Evolutionary conservation across 2,888 invertebrate species (phyloP).

Genomic region (Pristionchus maxplancki): DNA sequence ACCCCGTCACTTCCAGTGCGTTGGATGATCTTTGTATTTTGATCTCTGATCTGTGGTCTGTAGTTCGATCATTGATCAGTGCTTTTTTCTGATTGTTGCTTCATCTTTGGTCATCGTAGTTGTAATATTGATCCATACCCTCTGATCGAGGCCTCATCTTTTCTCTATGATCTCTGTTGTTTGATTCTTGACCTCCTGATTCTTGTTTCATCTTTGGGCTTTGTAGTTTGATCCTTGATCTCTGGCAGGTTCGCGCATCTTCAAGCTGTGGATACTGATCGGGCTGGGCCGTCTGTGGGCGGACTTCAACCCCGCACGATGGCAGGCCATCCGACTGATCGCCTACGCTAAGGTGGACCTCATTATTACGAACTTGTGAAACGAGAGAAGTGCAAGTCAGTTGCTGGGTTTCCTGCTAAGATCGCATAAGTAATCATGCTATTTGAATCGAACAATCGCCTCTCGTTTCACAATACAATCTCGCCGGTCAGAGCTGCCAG

Average conservation of each 20-base stretch:
- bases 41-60: neutral
- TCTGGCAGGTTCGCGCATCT: conserved; percentile 79
- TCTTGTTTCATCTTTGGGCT: neutral
- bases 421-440: no score
- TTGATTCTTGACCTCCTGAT: no score
- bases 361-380: no score
- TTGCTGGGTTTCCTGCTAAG: no score
- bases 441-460: no score
- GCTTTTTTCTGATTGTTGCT: no score
- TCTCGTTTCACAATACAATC: no score
- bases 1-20: conserved; percentile 78
- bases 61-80: neutral
- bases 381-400: no score
- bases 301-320: conserved; percentile 86
- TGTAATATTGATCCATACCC: neutral
- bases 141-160: neutral
- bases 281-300: conserved; percentile 93
- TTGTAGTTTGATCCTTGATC: neutral
- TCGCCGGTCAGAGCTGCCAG: no score
- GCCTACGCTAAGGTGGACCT: conserved; percentile 86
- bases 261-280: conserved; percentile 88
- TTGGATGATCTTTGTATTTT: conserved; percentile 11
- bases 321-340: conserved; percentile 95
- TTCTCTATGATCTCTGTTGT: neutral
- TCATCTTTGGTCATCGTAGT: no score